Percentiles rank a stretch among this genome's conserved stretches.
Conservation (phyloP, 1,140 invertebrate genomes). For the Stegodyphus dumicola region DNA sequence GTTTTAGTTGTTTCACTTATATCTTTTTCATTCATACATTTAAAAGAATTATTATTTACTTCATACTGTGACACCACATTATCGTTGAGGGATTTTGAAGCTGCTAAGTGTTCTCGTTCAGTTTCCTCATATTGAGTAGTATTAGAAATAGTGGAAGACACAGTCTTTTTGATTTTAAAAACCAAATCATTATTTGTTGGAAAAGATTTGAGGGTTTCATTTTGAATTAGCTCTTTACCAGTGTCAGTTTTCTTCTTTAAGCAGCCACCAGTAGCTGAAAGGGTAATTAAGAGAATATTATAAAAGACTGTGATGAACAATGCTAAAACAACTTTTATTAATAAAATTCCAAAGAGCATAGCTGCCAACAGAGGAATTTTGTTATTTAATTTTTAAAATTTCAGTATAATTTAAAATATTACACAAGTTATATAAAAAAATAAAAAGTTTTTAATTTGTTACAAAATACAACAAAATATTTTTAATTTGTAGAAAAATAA, state of each 20-base stretch:
- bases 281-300: conserved; percentile 45
- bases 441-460: too few relatives aligned
- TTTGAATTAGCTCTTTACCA: conserved; percentile 34
- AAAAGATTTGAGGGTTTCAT: conserved; percentile 50
- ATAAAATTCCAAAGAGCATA: conserved; percentile 57
- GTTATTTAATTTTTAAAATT: too few relatives aligned
- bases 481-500: too few relatives aligned
- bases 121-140: conserved; percentile 33
- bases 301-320: conserved; percentile 40
- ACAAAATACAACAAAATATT: too few relatives aligned
- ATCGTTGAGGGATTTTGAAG: conserved; percentile 57
- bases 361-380: conserved; percentile 56
- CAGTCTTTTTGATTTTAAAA: conserved; percentile 57
- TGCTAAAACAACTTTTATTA: background rate
- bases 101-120: conserved; percentile 46
- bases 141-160: conserved; percentile 42
- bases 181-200: conserved; percentile 51
- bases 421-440: too few relatives aligned
- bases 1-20: background rate
- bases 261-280: conserved; percentile 59
- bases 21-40: background rate
- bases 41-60: conserved; percentile 41
- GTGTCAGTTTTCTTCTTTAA: conserved; percentile 54
- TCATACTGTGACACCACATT: conserved; percentile 35
- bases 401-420: too few relatives aligned